A percentile compares a stretch with the other conserved stretches of the same genome.
These are phyloP conservation scores for Yponomeuta evonymella DNA, from an alignment of 2,888 invertebrate genomes.

Conservation along the genomic window DNA sequence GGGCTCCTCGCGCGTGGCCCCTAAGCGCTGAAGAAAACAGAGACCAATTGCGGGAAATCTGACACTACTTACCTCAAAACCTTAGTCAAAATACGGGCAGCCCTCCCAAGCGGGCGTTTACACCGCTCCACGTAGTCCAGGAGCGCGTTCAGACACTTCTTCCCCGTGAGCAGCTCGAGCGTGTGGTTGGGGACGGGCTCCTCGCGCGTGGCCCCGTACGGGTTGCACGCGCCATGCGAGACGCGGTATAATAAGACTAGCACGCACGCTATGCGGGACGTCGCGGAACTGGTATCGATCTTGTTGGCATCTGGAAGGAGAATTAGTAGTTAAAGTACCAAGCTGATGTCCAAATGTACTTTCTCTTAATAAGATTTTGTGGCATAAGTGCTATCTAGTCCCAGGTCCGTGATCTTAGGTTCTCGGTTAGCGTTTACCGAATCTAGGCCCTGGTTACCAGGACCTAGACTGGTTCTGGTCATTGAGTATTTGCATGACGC, in stretches of 20 bases:
- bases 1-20: conserved; percentile 41
- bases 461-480: no score
- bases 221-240: conserved; percentile 51
- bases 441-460: no score
- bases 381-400: no score
- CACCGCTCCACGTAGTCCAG: conserved; percentile 66
- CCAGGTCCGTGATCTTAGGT: no score
- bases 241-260: conserved; percentile 58
- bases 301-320: conserved; percentile 29
- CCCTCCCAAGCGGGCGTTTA: conserved; percentile 63
- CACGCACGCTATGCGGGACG: conserved; percentile 59
- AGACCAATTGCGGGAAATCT: no score
- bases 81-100: conserved; percentile 68
- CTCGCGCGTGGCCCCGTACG: conserved; percentile 37
- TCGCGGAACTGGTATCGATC: conserved; percentile 37
- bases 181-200: conserved; percentile 48
- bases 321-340: not conserved
- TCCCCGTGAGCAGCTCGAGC: conserved; percentile 51
- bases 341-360: no score
- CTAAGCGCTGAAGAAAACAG: conserved; percentile 53
- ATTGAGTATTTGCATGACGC: no score
- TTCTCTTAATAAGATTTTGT: no score
- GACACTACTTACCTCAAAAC: conserved; percentile 59
- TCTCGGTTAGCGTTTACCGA: no score
- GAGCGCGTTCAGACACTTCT: conserved; percentile 57